Evolutionary conservation across 2,113 vertebrate species (phyloP).

Genomic region (Ranitomeya variabilis): DNA sequence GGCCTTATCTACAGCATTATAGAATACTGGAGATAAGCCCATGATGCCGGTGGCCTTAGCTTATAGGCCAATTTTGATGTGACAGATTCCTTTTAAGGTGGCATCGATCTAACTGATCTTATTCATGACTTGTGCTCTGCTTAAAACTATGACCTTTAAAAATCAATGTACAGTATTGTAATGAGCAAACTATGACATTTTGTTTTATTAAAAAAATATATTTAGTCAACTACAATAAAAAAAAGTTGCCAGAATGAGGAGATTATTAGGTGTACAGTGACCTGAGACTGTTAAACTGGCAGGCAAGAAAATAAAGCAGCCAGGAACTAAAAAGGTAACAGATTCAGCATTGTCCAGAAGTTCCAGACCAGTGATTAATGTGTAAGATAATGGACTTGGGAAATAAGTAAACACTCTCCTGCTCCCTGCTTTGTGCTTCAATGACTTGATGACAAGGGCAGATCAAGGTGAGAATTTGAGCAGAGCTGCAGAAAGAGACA

Average conservation of each 20-base stretch:
- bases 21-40: no score
- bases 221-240: background rate
- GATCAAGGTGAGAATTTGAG: constrained; percentile 99
- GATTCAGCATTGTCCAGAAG: constrained; percentile 98
- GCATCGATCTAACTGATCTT: background rate
- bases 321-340: constrained; percentile 78
- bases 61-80: no score
- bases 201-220: background rate
- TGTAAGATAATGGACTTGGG: constrained; percentile 99
- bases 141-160: background rate
- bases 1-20: no score
- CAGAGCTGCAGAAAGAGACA: constrained; percentile 80
- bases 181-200: background rate
- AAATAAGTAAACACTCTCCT: constrained; percentile 99
- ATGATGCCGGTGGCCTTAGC: no score
- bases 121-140: constrained; percentile 21
- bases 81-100: no score
- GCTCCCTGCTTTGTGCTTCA: constrained; percentile 99
- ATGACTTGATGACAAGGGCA: constrained; percentile 99
- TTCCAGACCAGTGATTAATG: constrained; percentile 99
- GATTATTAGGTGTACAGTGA: constrained; percentile 69
- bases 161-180: background rate
- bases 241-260: constrained; percentile 53
- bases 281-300: constrained; percentile 71
- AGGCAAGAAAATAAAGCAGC: constrained; percentile 72